Conservation (phyloP, 2,888 invertebrate genomes). For the Synergus laeviventris region DNA sequence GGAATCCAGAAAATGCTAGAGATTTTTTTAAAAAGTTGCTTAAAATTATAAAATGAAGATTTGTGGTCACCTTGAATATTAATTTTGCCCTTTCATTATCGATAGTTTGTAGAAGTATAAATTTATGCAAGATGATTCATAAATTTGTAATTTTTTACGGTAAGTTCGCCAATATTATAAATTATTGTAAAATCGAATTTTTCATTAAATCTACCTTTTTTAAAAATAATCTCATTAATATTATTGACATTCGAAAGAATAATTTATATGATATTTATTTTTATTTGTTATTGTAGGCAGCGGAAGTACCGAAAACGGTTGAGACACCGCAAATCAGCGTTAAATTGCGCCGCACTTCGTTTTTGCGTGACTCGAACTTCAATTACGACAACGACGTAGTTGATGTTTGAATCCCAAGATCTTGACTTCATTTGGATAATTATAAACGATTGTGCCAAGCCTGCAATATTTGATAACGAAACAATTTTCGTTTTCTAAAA, state of each 20-base stretch:
- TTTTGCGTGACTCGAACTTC: conserved; percentile 74
- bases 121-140: background rate
- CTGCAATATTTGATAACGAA: conserved; percentile 1
- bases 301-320: conserved; percentile 74
- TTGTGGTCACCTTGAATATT: background rate
- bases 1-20: too few species aligned
- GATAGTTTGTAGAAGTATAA: background rate
- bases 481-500: conserved; percentile 11
- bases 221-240: background rate
- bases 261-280: background rate
- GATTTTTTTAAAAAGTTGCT: too few species aligned
- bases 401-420: conserved; percentile 65
- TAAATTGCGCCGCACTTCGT: conserved; percentile 73
- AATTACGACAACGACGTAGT: conserved; percentile 74
- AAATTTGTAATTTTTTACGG: background rate
- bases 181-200: background rate
- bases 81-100: background rate
- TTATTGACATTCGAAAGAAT: background rate
- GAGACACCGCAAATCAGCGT: conserved; percentile 68
- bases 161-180: background rate
- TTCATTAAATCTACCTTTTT: background rate
- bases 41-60: too few species aligned
- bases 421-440: background rate
- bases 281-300: conserved; percentile 63
- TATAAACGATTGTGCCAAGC: conserved; percentile 26